Conservation (phyloP, 2,113 vertebrate genomes). For the Holacanthus passer region DNA sequence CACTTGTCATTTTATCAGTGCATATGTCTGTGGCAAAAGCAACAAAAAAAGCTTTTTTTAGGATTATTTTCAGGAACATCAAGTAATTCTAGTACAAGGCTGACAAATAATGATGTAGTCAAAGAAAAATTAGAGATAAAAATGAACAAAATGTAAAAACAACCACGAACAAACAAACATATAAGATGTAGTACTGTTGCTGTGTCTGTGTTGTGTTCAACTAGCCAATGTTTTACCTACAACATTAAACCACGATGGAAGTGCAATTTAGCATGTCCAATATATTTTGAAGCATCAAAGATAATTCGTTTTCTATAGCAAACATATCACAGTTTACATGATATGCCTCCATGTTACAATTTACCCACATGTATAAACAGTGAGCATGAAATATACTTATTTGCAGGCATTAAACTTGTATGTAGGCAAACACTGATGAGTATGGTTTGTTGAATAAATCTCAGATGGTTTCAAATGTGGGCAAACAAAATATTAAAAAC, state of each 20-base stretch:
- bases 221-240: neutral
- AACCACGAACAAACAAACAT: neutral
- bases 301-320: neutral
- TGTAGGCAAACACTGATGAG: neutral
- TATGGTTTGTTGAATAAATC: neutral
- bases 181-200: neutral
- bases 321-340: neutral
- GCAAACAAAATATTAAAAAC: constrained; percentile 23
- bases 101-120: neutral
- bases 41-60: neutral
- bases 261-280: neutral
- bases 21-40: neutral
- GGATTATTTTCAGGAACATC: neutral
- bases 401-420: neutral
- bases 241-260: no score
- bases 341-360: neutral
- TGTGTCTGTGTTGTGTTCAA: neutral
- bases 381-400: neutral
- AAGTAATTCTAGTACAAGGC: neutral
- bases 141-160: neutral
- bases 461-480: constrained; percentile 13
- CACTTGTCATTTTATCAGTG: neutral
- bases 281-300: neutral
- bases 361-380: neutral
- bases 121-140: neutral